phyloP scores from a whole-genome alignment of 2,113 vertebrate species.

The Protomyctophum bolini region DNA sequence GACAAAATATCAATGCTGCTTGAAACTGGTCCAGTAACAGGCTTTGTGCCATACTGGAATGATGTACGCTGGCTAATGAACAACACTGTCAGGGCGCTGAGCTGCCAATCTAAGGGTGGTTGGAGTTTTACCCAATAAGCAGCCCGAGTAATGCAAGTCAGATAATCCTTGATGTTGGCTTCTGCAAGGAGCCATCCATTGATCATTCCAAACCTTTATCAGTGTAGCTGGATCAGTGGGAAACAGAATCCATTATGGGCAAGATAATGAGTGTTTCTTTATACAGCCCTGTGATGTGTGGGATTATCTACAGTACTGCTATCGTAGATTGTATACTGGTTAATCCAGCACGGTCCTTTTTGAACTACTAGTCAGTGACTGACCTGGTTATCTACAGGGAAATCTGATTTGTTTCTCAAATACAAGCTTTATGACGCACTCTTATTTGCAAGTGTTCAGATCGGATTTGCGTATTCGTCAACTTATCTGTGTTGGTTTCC shows the following conservation, averaged over 20 bases:
- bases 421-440: too few species aligned
- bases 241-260: constrained; percentile 42
- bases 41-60: constrained; percentile 21
- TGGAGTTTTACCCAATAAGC: constrained; percentile 13
- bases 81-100: constrained; percentile 24
- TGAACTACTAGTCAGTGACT: constrained; percentile 16
- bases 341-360: constrained; percentile 36
- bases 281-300: constrained; percentile 4
- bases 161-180: constrained; percentile 37
- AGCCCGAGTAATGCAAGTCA: background rate
- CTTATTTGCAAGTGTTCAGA: too few species aligned
- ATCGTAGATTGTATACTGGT: constrained; percentile 10
- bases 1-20: background rate
- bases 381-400: background rate
- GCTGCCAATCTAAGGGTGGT: constrained; percentile 34
- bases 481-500: too few species aligned
- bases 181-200: constrained; percentile 12
- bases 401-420: too few species aligned
- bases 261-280: constrained; percentile 46
- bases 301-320: constrained; percentile 26
- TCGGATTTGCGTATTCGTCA: too few species aligned
- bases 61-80: constrained; percentile 6
- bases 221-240: constrained; percentile 19
- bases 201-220: constrained; percentile 27
- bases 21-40: background rate